These are phyloP conservation scores for Drosophila simulans DNA, from an alignment of 1,140 invertebrate species.

Conservation along the genomic window DNA sequence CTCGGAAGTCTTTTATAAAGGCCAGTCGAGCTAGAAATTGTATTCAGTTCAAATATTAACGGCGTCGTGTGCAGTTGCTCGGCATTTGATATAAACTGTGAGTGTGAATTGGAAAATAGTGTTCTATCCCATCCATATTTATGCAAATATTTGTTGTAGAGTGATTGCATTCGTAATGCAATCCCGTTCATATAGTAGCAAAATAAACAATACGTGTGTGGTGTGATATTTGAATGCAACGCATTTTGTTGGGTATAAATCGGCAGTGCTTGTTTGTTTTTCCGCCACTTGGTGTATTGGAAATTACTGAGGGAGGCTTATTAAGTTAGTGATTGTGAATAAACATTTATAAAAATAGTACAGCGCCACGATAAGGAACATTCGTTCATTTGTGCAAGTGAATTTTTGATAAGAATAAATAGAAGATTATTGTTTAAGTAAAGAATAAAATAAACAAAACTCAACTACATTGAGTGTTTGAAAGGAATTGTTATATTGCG, in stretches of 20 bases:
- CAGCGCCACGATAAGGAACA: conserved; percentile 9
- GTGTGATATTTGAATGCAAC: conserved; percentile 25
- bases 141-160: conserved; percentile 41
- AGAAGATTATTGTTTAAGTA: too few relatives aligned
- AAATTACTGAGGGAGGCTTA: not conserved
- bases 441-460: not conserved
- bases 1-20: conserved; percentile 58
- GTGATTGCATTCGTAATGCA: conserved; percentile 11
- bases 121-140: conserved; percentile 5
- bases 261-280: conserved; percentile 9
- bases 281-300: not conserved
- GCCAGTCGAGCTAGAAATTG: conserved; percentile 13
- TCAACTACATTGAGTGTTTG: too few relatives aligned
- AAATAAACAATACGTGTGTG: conserved; percentile 24
- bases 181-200: not conserved
- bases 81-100: conserved; percentile 17
- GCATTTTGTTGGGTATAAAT: not conserved
- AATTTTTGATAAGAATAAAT: not conserved
- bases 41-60: conserved; percentile 68
- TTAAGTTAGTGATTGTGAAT: conserved; percentile 15
- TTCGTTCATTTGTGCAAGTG: not conserved
- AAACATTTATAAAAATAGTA: conserved; percentile 14
- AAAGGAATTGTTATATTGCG: too few relatives aligned
- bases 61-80: conserved; percentile 49
- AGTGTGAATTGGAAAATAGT: conserved; percentile 39